Conservation (phyloP, 2,888 invertebrate species). For the Norana najaformis region DNA sequence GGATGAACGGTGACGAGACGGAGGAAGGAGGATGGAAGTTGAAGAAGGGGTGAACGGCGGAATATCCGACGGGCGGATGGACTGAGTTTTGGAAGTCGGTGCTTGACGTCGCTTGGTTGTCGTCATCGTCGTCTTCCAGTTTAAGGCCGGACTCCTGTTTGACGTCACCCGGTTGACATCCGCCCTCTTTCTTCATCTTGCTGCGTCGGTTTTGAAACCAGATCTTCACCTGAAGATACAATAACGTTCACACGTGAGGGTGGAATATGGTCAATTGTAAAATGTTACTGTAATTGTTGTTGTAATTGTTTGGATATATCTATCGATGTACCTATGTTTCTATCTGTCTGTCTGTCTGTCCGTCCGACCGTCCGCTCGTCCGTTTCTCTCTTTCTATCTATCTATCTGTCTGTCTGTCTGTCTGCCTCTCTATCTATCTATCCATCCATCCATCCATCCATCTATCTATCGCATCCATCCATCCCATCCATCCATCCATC, state of each 20-base stretch:
- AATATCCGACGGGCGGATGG: not conserved
- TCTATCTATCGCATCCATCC: too few species aligned
- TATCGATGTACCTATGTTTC: not conserved
- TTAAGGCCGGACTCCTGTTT: not conserved
- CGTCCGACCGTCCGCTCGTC: not conserved
- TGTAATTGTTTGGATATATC: not conserved
- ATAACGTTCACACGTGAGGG: not conserved
- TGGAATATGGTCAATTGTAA: not conserved
- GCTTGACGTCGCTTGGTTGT: conserved; percentile 19
- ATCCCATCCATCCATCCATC: too few species aligned
- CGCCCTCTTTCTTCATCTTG: conserved; percentile 23
- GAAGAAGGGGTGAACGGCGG: not conserved
- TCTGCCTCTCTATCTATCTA: too few species aligned
- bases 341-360: not conserved
- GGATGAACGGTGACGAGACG: conserved; percentile 2
- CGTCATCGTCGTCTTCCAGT: not conserved
- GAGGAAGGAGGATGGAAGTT: not conserved
- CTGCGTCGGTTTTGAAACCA: conserved; percentile 22
- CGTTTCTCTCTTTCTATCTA: too few species aligned
- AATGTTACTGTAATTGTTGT: too few species aligned
- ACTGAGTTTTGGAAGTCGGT: not conserved
- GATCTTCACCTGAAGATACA: conserved; percentile 10
- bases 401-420: too few species aligned
- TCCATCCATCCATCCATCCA: too few species aligned
- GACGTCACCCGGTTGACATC: not conserved